Conservation (phyloP, 2,113 vertebrate genomes). For the Podarcis raffonei region DNA sequence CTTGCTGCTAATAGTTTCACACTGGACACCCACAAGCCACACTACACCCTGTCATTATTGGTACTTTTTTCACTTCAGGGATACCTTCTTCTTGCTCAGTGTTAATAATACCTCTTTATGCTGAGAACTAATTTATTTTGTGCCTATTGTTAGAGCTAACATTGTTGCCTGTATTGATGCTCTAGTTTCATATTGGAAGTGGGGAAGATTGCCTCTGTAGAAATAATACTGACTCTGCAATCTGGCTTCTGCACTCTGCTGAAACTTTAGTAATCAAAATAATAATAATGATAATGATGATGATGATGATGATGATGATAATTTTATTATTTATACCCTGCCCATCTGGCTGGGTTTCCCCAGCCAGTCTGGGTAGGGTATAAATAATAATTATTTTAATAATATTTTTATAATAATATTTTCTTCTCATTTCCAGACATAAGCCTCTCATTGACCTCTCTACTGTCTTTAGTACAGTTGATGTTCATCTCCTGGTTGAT, state of each 20-base stretch:
- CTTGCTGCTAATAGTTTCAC: background rate
- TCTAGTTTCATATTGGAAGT: background rate
- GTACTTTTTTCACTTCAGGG: background rate
- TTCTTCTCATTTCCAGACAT: background rate
- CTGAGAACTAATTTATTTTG: background rate
- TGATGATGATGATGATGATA: too few relatives aligned
- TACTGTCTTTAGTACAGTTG: background rate
- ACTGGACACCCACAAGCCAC: background rate
- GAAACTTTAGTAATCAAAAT: background rate
- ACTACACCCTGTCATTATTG: background rate
- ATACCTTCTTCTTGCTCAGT: background rate
- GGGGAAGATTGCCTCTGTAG: background rate
- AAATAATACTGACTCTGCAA: background rate
- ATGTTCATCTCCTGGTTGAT: background rate
- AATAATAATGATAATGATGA: too few relatives aligned
- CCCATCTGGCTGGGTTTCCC: too few relatives aligned
- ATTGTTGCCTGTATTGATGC: background rate
- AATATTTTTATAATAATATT: too few relatives aligned
- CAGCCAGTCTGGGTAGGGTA: too few relatives aligned
- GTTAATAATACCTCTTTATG: background rate
- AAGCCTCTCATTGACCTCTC: background rate
- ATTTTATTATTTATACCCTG: too few relatives aligned
- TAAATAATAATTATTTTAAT: too few relatives aligned
- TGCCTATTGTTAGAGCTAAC: background rate
- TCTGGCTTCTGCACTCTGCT: background rate